Base-by-base conservation (phyloP, 2,113 vertebrate genomes). In the Macrotis lagotis region DNA sequence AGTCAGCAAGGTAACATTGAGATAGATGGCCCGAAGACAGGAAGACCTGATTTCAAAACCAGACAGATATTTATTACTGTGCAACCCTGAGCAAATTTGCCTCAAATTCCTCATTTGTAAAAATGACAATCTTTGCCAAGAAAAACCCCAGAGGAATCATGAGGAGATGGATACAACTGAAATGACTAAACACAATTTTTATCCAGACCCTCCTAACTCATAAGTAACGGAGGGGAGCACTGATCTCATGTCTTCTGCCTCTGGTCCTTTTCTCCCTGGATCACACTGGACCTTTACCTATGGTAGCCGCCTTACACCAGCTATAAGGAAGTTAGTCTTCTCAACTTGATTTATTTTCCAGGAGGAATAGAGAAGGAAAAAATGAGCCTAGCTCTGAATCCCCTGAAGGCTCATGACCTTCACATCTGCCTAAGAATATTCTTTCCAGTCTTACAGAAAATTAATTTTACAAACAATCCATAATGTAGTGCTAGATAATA, bases 391-490 rank as follows among this genome's bases (percentile, higher is more conserved):
- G 1, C 44, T 90, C 48, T 88, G 44, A 94, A 44, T 83, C 91
- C 49, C 50, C 90, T 52, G 50, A 92, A 55, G 24, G 26, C 24
- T 90, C 91, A 90, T 94, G 8, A 90, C 91, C 6, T 92, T 94
- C 92, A 51, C 2, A 74, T 51, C 28, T 97, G 16, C n/a, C n/a
- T 92, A 55, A 94, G 14, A 92, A 74, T 95, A 55, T 90, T 89
- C 51, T 95, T 24, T 88, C 94, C 25, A 96, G 89, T 9, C 89
- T 59, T 88, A 93, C n/a, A 50, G 51, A 83, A 96, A 91, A 48
- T 52, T 90, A 94, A 92, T 90, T 89, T 24, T 2, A 8, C 88
- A 90, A 92, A 89, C 90, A 91, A 94, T 22, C 89, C 16, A 25
- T 90, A 44, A 49, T 83, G 88, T 0, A 92, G 28, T 55, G 88